Base-by-base conservation (phyloP, 2,888 invertebrate genomes). In the Eustalomyia histrio region DNA sequence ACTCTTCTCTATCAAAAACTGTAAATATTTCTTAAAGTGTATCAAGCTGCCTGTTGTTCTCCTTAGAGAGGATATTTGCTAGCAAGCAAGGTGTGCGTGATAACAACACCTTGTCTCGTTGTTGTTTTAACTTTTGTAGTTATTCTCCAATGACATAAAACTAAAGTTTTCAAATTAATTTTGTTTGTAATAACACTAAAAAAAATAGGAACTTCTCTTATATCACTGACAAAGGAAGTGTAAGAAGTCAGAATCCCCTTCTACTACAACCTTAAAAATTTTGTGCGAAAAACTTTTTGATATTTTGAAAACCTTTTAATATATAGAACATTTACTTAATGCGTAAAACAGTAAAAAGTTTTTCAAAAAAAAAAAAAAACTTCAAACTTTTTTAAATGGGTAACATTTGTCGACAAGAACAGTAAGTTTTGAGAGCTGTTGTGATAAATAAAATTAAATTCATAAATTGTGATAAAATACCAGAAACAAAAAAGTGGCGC, bases 381-480 rank as follows among this genome's bases (percentile, higher is more conserved):
- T 0, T 18, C 35, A 24, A n/a, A 52, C 29, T 33, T 47, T 67
- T 10, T 80, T 76, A 79, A 81, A 83, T 83, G 83, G 83, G 83
- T 43, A 83, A 83, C 80, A 76, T 83, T 80, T 83, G 83, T 67
- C 79, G 58, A 35, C 78, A 67, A 53, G 75, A 78, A 50, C 74
- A 72, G 81, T 83, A 80, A 64, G 82, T 81, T 68, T 57, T 57
- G 53, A 72, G 47, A 12, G 7, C 17, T 14, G 21, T 43, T 14
- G 21, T 43, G 47, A 21, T 21, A 63, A 68, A 43, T 53, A 39
- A 21, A 52, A 68, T n/a, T 17, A 16, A 12, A 21, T 64, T 64
- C 21, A 39, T 35, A 50, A 29, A n/a, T 47, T 57, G 57, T 64
- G 24, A 55, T 24, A 58, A 17, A 47, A 47, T 0, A 29, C 8